Evolutionary conservation across 2,888 invertebrate genomes (phyloP).

Genomic region (Epicampocera succincta): DNA sequence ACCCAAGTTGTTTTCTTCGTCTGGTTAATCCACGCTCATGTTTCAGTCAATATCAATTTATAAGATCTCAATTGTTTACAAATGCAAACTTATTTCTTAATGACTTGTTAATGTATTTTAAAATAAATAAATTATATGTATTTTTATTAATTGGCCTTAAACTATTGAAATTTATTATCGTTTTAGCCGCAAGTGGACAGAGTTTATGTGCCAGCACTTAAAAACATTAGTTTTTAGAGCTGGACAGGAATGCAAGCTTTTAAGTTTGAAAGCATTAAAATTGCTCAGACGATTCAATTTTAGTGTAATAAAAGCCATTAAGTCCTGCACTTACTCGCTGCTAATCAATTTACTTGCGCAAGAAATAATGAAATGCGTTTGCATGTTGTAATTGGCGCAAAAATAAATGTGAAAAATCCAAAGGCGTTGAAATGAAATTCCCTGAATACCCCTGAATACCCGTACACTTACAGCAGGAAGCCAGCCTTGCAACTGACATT

Average conservation of each 20-base stretch:
- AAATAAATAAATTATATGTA: neutral
- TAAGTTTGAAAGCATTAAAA: no score
- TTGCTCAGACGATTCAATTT: no score
- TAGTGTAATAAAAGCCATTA: no score
- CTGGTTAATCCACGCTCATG: no score
- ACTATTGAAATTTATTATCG: neutral
- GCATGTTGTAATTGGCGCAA: neutral
- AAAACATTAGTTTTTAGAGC: no score
- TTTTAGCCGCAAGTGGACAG: neutral
- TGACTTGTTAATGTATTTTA: constrained; percentile 2
- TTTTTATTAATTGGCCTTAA: constrained; percentile 8
- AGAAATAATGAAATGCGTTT: no score
- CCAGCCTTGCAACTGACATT: neutral
- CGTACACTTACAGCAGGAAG: constrained; percentile 47
- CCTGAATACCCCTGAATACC: constrained; percentile 4
- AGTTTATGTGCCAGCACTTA: neutral
- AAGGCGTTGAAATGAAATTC: no score
- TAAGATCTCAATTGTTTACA: constrained; percentile 5
- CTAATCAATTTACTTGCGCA: no score
- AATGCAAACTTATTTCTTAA: constrained; percentile 5
- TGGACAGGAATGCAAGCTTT: no score
- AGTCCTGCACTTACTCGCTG: no score
- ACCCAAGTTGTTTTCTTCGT: neutral
- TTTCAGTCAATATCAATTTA: neutral
- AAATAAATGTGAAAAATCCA: neutral